Conservation (phyloP, 2,797 vertebrate species). For the Fundulus diaphanus region DNA sequence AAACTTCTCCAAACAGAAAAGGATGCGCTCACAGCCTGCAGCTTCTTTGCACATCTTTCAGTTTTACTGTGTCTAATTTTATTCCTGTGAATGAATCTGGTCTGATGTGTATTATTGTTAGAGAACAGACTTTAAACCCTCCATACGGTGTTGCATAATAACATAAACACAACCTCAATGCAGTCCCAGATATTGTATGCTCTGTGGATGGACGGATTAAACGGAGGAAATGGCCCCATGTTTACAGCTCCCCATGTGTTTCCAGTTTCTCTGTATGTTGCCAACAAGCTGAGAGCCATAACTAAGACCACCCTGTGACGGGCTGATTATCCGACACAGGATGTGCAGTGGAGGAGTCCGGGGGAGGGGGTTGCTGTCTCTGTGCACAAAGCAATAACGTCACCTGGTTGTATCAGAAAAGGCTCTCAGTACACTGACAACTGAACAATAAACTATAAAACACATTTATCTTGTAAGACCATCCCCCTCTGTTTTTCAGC, state of each 20-base stretch:
- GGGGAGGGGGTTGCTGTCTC: conserved; percentile 5
- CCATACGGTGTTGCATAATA: conserved; percentile 83
- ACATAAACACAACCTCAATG: conserved; percentile 78
- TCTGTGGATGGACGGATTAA: conserved; percentile 22
- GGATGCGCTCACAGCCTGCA: background rate
- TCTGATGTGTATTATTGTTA: background rate
- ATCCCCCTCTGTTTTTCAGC: background rate
- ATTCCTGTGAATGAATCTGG: background rate
- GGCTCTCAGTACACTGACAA: conserved; percentile 26
- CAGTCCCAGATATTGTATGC: conserved; percentile 82
- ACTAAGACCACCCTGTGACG: conserved; percentile 61
- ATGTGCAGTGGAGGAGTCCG: conserved; percentile 54
- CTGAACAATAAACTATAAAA: conserved; percentile 15
- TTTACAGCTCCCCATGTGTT: conserved; percentile 65
- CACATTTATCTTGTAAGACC: background rate
- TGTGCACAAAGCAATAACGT: conserved; percentile 48
- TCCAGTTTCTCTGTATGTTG: conserved; percentile 46
- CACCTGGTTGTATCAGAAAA: conserved; percentile 45
- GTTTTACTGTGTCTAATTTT: background rate
- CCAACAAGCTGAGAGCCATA: conserved; percentile 41
- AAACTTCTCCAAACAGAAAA: background rate
- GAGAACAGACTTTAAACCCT: conserved; percentile 20
- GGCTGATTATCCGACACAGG: conserved; percentile 60
- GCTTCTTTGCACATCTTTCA: background rate
- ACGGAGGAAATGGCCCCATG: conserved; percentile 18